Percentiles rank a stretch among this genome's conserved stretches.
Evolutionary conservation across 2,888 invertebrate genomes (phyloP).

Genomic region (Penaeus monodon): DNA sequence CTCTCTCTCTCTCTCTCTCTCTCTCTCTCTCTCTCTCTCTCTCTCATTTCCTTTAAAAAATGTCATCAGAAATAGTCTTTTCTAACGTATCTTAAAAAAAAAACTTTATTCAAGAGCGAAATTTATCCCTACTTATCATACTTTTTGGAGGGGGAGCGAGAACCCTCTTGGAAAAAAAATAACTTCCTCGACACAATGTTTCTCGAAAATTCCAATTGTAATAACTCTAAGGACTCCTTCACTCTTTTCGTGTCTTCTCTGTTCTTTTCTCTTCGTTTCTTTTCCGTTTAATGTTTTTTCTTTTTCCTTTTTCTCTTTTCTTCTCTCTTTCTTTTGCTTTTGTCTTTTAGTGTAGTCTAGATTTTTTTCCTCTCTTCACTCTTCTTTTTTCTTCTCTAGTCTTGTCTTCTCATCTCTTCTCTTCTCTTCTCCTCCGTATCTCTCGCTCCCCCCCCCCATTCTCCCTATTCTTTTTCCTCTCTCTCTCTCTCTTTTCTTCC

Average conservation of each 20-base stretch:
- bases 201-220: slow-evolving; percentile 18
- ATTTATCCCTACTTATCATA: slow-evolving; percentile 25
- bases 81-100: not conserved
- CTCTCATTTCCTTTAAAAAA: not conserved
- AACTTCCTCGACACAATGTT: slow-evolving; percentile 15
- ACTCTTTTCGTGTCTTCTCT: not conserved
- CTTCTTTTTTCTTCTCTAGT: too few species aligned
- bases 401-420: too few species aligned
- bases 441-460: too few species aligned
- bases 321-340: too few species aligned
- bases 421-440: too few species aligned
- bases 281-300: too few species aligned
- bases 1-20: not conserved
- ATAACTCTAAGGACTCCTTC: slow-evolving; percentile 7
- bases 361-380: too few species aligned
- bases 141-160: slow-evolving; percentile 2
- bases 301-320: too few species aligned
- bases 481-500: too few species aligned
- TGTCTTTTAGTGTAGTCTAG: too few species aligned
- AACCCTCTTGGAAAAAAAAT: slow-evolving; percentile 8
- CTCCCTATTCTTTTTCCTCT: too few species aligned
- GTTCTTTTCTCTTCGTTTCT: not conserved
- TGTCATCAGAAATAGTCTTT: not conserved
- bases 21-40: not conserved
- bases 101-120: slow-evolving; percentile 14